phyloP scores from a whole-genome alignment of 2,797 vertebrate species.

The Liasis olivaceus region DNA sequence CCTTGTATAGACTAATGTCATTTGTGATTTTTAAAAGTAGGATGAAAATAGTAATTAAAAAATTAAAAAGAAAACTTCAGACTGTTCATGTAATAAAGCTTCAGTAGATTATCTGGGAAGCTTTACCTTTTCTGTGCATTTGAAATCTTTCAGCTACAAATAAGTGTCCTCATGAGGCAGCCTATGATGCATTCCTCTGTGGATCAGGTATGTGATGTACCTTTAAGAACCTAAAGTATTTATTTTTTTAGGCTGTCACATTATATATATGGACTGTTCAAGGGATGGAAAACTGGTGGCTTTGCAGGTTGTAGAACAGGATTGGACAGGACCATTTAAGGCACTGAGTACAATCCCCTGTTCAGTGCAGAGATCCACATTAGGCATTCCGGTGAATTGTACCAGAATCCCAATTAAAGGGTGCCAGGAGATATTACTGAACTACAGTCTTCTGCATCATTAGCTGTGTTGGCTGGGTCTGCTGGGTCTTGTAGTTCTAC shows the following conservation, averaged over 20 bases:
- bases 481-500: too few relatives aligned
- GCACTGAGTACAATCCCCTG: too few relatives aligned
- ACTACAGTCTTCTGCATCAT: too few relatives aligned
- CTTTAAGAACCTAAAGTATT: neutral
- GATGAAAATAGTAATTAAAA: accelerated
- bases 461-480: too few relatives aligned
- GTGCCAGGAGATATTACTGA: too few relatives aligned
- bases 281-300: neutral
- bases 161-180: conserved; percentile 73
- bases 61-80: neutral
- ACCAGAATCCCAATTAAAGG: too few relatives aligned
- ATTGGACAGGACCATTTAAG: too few relatives aligned
- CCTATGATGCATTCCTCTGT: conserved; percentile 77
- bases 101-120: accelerated
- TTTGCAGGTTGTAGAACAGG: neutral
- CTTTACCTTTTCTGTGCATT: conserved; percentile 19
- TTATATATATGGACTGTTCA: neutral
- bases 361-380: too few relatives aligned
- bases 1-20: neutral
- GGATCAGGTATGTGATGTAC: conserved; percentile 73
- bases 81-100: neutral
- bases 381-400: too few relatives aligned
- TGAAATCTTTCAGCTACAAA: conserved; percentile 62
- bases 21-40: neutral
- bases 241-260: neutral